These are phyloP conservation scores for Odontocolon sp. DNA, from an alignment of 2,888 invertebrate genomes.

Conservation along the genomic window DNA sequence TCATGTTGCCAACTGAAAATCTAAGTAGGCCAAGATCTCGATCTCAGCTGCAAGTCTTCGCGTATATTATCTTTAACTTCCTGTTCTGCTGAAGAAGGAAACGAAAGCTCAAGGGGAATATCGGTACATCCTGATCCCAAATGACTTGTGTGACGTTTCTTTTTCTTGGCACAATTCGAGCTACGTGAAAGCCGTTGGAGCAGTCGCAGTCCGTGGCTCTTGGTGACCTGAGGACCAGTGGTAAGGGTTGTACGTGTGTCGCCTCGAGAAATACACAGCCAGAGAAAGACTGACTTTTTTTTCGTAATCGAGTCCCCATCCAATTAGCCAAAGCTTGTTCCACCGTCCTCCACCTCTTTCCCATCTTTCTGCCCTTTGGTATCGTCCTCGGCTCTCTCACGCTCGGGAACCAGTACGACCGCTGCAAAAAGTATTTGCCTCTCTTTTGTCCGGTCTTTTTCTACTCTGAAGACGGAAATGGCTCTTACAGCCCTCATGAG, in stretches of 20 bases:
- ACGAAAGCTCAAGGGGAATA: not conserved
- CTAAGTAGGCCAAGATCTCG: no score
- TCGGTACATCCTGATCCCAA: slow-evolving; percentile 5
- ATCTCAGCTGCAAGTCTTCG: no score
- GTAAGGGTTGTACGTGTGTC: slow-evolving; percentile 70
- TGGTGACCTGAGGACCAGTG: slow-evolving; percentile 44
- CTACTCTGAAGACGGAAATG: slow-evolving; percentile 58
- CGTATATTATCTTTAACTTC: no score
- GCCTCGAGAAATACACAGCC: slow-evolving; percentile 73
- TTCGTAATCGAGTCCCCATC: slow-evolving; percentile 77
- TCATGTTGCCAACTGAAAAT: no score
- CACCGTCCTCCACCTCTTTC: slow-evolving; percentile 57
- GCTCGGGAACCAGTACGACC: slow-evolving; percentile 9
- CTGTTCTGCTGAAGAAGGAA: no score
- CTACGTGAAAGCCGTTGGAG: slow-evolving; percentile 1
- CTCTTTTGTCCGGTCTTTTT: slow-evolving; percentile 60
- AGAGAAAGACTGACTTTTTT: no score
- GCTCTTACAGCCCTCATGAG: slow-evolving; percentile 57
- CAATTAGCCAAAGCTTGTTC: slow-evolving; percentile 74
- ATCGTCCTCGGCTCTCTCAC: slow-evolving; percentile 15
- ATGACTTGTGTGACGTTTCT: slow-evolving; percentile 43
- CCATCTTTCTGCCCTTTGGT: slow-evolving; percentile 45
- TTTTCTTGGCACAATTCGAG: slow-evolving; percentile 61
- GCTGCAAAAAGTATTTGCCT: slow-evolving; percentile 24
- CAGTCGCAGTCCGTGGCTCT: not conserved